phyloP scores from a whole-genome alignment of 2,113 vertebrate species.

The Delphinus delphis region DNA sequence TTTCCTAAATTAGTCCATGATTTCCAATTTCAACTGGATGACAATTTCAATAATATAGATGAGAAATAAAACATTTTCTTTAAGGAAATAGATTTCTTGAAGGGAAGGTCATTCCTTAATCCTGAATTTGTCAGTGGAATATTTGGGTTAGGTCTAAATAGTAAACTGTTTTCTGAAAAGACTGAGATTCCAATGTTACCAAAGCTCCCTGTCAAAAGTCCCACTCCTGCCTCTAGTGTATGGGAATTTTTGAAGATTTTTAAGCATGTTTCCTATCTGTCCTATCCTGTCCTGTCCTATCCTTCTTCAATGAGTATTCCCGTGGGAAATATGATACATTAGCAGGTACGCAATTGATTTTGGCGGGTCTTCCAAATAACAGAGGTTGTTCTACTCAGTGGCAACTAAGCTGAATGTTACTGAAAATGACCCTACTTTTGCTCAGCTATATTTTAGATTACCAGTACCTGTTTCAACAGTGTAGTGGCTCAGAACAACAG shows the following conservation, averaged over 20 bases:
- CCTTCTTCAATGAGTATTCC: not conserved
- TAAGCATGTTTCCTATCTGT: not conserved
- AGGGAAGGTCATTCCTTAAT: slow-evolving; percentile 19
- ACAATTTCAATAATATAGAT: slow-evolving; percentile 2
- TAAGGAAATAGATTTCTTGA: slow-evolving; percentile 32
- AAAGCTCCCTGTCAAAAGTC: not conserved
- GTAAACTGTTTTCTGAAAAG: not conserved
- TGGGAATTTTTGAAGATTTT: not conserved
- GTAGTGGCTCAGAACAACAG: not conserved
- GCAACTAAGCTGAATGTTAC: not conserved
- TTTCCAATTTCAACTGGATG: slow-evolving; percentile 13
- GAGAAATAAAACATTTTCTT: slow-evolving; percentile 24
- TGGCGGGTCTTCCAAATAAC: not conserved
- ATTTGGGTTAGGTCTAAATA: not conserved
- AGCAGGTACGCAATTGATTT: not conserved
- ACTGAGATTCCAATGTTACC: not conserved
- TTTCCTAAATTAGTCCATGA: slow-evolving; percentile 27
- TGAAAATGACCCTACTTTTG: not conserved
- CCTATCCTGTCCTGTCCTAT: not conserved
- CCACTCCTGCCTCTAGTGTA: not conserved
- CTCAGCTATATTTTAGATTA: not conserved
- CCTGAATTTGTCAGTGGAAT: not conserved
- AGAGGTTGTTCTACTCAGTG: not conserved
- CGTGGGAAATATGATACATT: not conserved
- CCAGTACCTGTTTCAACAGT: not conserved